Evolutionary conservation across 2,888 invertebrate species (phyloP), one percentile per base, ranked within the genome.

Genomic region (Tromatobia lineatoria): DNA sequence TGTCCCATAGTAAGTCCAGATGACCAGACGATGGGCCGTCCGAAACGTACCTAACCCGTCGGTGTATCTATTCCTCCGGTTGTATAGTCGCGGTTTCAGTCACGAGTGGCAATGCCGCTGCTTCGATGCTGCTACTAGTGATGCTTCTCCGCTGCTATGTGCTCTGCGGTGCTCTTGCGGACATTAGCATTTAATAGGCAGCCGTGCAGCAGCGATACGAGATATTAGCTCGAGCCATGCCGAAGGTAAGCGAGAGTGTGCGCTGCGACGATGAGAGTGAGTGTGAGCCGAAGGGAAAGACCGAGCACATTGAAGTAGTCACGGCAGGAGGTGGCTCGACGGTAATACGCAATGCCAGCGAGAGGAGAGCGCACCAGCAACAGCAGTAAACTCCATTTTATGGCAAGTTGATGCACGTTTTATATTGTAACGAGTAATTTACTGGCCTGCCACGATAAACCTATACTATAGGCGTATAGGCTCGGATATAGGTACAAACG

Each of bases 381-480:
- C 18, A 57, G 71, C 59, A 71, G 42, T 85, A 80, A 86, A 83
- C 79, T 83, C 66, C 81, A 66, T 78, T 86, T 86, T 78, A 83
- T 83, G 83, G 81, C 59, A 74, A 82, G 79, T 71, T 86, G 83
- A 86, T 83, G 85, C 74, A 83, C 83, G 70, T 86, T 86, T 83
- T 83, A 86, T 86, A 86, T 82, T 83, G 82, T 85, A 85, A 83
- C 85, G 80, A 85, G 85, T 85, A 83, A 85, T 85, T 85, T 83
- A 85, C 85, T 80, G 75, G 80, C 61, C 57, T 11, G 73, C 57
- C 73, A 59, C 73, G 59, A 54, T 73, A 59, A 57, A 29, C 15
- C 69, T 73, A 45, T 45, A 25, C n/a, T n/a, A n/a, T n/a, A n/a
- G n/a, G 59, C 66, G 13, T 23, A 66, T 25, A 13, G 57, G 25